Conservation (phyloP, 2,113 vertebrate species). For the Megaleporinus macrocephalus region DNA sequence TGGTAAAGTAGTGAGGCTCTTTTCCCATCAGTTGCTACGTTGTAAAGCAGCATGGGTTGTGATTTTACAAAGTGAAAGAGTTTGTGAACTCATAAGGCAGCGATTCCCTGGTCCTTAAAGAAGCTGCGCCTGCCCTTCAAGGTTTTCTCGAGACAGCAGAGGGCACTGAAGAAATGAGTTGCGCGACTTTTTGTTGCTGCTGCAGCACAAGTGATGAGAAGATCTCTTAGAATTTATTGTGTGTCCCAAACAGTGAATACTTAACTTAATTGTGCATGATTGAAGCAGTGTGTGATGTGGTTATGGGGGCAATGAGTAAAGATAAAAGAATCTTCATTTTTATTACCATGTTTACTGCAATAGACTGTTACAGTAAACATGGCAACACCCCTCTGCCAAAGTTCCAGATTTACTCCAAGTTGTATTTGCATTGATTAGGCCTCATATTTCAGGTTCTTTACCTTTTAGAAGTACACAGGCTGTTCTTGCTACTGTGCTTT, state of each 20-base stretch:
- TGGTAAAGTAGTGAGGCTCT: background rate
- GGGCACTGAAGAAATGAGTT: background rate
- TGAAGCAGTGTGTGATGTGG: background rate
- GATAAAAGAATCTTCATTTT: background rate
- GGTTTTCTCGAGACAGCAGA: background rate
- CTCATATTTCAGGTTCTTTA: background rate
- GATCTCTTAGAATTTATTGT: constrained; percentile 7
- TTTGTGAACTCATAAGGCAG: background rate
- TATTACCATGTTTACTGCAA: background rate
- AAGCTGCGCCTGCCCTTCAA: background rate
- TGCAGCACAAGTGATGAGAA: background rate
- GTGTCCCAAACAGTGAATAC: background rate
- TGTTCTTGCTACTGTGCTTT: no score
- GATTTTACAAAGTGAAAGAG: constrained; percentile 4
- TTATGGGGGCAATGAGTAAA: background rate
- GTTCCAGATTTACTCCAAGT: no score
- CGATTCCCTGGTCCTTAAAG: background rate
- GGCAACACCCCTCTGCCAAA: background rate
- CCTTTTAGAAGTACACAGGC: no score
- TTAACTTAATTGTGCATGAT: background rate
- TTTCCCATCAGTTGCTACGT: background rate
- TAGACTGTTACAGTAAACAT: constrained; percentile 6
- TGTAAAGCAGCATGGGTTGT: background rate
- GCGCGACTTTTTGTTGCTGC: background rate
- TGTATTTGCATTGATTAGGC: background rate